These are phyloP conservation scores for Alitta virens DNA, from an alignment of 2,888 invertebrate genomes.

Conservation along the genomic window DNA sequence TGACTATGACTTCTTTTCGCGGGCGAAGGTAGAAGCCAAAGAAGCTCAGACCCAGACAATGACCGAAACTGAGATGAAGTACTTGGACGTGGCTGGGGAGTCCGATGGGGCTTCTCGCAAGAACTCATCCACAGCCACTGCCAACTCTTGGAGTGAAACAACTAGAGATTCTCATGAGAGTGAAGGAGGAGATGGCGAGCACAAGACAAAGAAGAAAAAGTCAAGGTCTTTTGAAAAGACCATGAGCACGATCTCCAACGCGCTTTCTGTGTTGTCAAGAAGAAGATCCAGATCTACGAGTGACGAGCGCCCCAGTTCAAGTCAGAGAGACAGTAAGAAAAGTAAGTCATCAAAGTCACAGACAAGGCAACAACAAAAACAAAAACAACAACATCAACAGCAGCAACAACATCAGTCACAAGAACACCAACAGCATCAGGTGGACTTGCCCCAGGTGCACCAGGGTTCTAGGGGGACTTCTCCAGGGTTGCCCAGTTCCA, in stretches of 20 bases:
- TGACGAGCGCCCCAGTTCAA: too few relatives aligned
- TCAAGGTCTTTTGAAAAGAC: constrained; percentile 15
- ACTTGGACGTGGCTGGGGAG: background rate
- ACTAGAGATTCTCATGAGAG: background rate
- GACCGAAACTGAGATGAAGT: constrained; percentile 15
- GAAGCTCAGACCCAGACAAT: constrained; percentile 23
- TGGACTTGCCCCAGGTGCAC: too few relatives aligned
- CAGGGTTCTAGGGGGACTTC: background rate
- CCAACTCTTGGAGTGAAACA: background rate
- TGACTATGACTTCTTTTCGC: constrained; percentile 13
- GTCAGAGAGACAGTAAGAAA: too few relatives aligned
- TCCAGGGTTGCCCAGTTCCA: background rate
- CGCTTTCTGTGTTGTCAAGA: constrained; percentile 6
- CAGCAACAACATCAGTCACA: too few relatives aligned
- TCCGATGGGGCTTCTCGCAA: constrained; percentile 11
- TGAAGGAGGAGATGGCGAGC: background rate
- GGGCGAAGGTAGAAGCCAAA: constrained; percentile 8
- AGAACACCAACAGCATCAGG: too few relatives aligned
- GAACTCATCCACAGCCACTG: constrained; percentile 2
- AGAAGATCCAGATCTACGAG: background rate
- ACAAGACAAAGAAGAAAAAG: constrained; percentile 7
- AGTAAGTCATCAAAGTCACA: background rate
- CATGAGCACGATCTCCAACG: constrained; percentile 14
- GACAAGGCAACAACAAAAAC: too few relatives aligned
- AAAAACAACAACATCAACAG: background rate